Conservation (phyloP, 23 tunicate species). For the Ciona savignyi region DNA sequence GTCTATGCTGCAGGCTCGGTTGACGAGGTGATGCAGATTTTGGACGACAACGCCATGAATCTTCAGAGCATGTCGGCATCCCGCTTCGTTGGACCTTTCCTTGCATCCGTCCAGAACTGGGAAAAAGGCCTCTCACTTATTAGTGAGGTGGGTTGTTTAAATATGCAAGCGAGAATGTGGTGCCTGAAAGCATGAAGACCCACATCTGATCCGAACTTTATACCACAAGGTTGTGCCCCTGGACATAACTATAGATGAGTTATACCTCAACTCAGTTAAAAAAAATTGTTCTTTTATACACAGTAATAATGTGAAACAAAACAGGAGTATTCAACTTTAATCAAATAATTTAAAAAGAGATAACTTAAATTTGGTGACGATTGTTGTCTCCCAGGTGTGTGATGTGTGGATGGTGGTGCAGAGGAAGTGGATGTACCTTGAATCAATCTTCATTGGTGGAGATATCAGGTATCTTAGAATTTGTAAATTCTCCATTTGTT, state of each 20-base stretch:
- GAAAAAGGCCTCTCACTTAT: constrained; percentile 91
- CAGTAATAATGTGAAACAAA: no score
- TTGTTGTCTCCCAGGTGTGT: constrained; percentile 56
- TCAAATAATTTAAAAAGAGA: no score
- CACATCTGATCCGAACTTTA: no score
- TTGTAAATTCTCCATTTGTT: neutral
- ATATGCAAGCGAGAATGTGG: neutral
- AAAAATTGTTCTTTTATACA: no score
- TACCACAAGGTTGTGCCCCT: no score
- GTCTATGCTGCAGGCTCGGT: no score
- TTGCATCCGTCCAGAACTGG: constrained; percentile 84
- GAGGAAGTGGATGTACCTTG: constrained; percentile 97
- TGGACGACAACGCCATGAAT: constrained; percentile 96
- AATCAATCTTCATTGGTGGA: constrained; percentile 96
- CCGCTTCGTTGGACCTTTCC: constrained; percentile 94
- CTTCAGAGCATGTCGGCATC: constrained; percentile 95
- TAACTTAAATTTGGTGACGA: no score
- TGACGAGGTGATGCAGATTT: constrained; percentile 91
- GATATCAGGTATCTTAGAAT: constrained; percentile 92
- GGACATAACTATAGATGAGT: no score
- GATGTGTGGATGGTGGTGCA: constrained; percentile 98
- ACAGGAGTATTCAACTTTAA: no score
- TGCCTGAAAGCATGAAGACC: no score
- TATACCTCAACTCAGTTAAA: no score
- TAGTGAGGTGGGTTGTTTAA: constrained; percentile 75